Evolutionary conservation across 2,888 invertebrate genomes (phyloP), one percentile per base, ranked within the genome.

Genomic region (Crematogaster levior): DNA sequence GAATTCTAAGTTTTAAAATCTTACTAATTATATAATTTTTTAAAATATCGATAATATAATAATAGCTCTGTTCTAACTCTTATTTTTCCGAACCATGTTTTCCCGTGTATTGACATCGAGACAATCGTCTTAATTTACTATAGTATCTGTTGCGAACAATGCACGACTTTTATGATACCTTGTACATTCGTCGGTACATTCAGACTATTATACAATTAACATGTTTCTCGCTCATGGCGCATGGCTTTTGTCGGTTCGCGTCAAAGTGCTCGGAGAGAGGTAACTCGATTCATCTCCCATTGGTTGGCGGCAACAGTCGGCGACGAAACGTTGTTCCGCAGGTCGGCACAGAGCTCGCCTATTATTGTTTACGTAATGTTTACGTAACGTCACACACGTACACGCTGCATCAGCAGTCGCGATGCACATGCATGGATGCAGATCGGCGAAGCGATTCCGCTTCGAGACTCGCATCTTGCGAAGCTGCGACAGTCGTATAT

Each of bases 361-460:
- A 93, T 93, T 92, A 91, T 92, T 92, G 90, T 93, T 93, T 93
- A 93, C 92, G 92, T 93, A 93, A 93, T 91, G 88, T 93, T 93
- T 93, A 92, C 92, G 93, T 93, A 93, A 93, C 88, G 72, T 80
- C 84, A 77, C 24, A 88, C 84, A 88, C 84, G 87, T 88, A 86
- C 85, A 84, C 81, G 60, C 30, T 56, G 51, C 56, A 60, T 6
- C 56, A 18, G 46, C 77, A 51, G 27, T 60, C 80, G 37, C 15
- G 27, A n/a, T 27, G 37, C 60, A 60, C 74, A 27, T 43, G 48
- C 58, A 66, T 46, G n/a, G 46, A 15, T 37, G 58, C 40, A 15
- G 15, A 46, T 61, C 56, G 56, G 21, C 70, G 56, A 48, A 34
- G 37, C 24, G 75, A 48, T n/a, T 75, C 18, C 34, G 43, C 40